These are phyloP conservation scores for Pteromalus puparum DNA, from an alignment of 1,140 invertebrate species.

Conservation along the genomic window DNA sequence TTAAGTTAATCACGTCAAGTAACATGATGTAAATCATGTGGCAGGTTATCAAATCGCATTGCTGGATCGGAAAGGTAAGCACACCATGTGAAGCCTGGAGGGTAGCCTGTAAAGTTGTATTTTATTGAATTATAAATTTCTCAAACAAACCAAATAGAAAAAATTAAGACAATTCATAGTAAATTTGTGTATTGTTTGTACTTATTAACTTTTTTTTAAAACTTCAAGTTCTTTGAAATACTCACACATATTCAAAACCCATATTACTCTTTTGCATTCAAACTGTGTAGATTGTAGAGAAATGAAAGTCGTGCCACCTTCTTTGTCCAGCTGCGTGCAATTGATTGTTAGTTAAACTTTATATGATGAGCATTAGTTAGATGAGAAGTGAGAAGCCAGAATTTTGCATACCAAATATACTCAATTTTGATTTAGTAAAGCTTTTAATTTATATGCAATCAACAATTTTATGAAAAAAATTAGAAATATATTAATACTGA, in stretches of 20 bases:
- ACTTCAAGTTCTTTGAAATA: conserved; percentile 23
- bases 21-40: conserved; percentile 34
- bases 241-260: conserved; percentile 43
- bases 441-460: background rate
- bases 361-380: background rate
- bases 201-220: background rate
- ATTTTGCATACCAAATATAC: background rate
- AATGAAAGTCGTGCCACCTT: conserved; percentile 65
- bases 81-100: conserved; percentile 73
- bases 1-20: background rate
- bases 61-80: conserved; percentile 71
- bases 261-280: conserved; percentile 62
- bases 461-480: background rate
- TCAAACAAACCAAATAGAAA: background rate
- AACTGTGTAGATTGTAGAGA: conserved; percentile 62
- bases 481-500: background rate
- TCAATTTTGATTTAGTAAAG: background rate
- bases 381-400: background rate
- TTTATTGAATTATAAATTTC: conserved; percentile 29
- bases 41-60: conserved; percentile 58
- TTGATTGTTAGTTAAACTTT: conserved; percentile 56
- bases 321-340: conserved; percentile 71
- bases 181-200: background rate
- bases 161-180: background rate
- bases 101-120: conserved; percentile 69